phyloP scores from a whole-genome alignment of 1,140 invertebrate genomes.

The Akabosia matsudoensis region DNA sequence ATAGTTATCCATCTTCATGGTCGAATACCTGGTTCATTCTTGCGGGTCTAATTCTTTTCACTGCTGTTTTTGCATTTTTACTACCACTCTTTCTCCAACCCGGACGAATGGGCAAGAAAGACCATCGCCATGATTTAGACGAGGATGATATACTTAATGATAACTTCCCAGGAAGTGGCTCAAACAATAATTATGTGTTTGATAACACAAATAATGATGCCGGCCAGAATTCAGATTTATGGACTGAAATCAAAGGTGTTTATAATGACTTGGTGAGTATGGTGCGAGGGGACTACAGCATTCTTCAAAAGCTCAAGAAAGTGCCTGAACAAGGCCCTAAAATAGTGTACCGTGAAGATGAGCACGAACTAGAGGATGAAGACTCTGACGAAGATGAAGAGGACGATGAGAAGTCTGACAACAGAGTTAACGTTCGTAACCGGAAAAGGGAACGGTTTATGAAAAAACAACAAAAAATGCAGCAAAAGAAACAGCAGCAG shows the following conservation, averaged over 20 bases:
- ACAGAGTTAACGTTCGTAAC: neutral
- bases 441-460: neutral
- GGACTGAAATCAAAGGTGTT: slow-evolving; percentile 45
- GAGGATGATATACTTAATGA: neutral
- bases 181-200: neutral
- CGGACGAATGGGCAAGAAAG: slow-evolving; percentile 6
- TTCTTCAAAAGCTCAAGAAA: neutral
- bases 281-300: slow-evolving; percentile 37
- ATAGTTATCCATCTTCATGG: slow-evolving; percentile 23
- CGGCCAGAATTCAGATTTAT: slow-evolving; percentile 34
- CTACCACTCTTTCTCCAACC: slow-evolving; percentile 28
- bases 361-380: neutral
- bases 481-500: neutral
- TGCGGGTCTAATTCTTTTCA: slow-evolving; percentile 38
- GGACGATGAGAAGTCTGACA: slow-evolving; percentile 14
- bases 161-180: neutral
- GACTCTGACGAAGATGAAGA: slow-evolving; percentile 31
- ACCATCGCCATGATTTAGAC: neutral
- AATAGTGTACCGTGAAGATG: slow-evolving; percentile 14
- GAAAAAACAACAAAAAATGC: neutral
- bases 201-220: slow-evolving; percentile 1
- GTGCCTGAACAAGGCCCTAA: neutral
- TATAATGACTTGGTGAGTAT: slow-evolving; percentile 42
- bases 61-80: slow-evolving; percentile 41
- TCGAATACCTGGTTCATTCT: slow-evolving; percentile 39